Evolutionary conservation across 1,140 invertebrate species (phyloP).

Genomic region (Lasioglossum albipes): DNA sequence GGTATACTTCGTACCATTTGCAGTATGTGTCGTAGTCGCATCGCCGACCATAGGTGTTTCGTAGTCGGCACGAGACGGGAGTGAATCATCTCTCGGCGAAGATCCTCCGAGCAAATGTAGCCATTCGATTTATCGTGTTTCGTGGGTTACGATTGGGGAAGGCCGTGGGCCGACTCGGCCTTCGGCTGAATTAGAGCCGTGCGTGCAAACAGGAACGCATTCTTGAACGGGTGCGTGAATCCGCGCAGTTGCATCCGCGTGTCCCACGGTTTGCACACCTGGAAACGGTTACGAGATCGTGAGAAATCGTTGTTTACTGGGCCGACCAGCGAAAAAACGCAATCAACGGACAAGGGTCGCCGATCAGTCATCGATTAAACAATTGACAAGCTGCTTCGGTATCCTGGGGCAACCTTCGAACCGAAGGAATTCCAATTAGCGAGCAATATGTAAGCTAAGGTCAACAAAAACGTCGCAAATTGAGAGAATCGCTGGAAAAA

Average conservation of each 20-base stretch:
- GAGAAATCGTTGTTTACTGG: not conserved
- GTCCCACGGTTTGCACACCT: not conserved
- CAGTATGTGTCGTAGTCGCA: not conserved
- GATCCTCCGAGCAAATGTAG: not conserved
- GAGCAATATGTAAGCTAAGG: not conserved
- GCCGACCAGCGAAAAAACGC: not conserved
- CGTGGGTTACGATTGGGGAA: constrained; percentile 28
- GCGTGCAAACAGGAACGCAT: constrained; percentile 19
- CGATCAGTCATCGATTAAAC: constrained; percentile 11
- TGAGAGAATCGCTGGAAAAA: too few species aligned
- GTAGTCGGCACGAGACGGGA: not conserved
- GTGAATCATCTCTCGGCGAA: constrained; percentile 20
- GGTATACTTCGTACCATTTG: not conserved
- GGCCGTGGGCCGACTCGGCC: constrained; percentile 1
- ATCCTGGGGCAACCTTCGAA: not conserved
- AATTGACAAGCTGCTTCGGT: not conserved
- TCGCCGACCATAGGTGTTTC: constrained; percentile 3
- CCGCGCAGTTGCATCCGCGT: not conserved
- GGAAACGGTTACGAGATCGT: constrained; percentile 12
- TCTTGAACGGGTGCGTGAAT: not conserved
- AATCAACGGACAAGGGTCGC: not conserved
- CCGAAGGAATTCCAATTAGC: not conserved
- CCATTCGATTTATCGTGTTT: constrained; percentile 27
- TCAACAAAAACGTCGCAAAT: not conserved
- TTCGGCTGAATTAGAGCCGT: constrained; percentile 14